These are phyloP conservation scores for Xyliphius kryptos DNA, from an alignment of 2,113 vertebrate genomes.

Conservation along the genomic window DNA sequence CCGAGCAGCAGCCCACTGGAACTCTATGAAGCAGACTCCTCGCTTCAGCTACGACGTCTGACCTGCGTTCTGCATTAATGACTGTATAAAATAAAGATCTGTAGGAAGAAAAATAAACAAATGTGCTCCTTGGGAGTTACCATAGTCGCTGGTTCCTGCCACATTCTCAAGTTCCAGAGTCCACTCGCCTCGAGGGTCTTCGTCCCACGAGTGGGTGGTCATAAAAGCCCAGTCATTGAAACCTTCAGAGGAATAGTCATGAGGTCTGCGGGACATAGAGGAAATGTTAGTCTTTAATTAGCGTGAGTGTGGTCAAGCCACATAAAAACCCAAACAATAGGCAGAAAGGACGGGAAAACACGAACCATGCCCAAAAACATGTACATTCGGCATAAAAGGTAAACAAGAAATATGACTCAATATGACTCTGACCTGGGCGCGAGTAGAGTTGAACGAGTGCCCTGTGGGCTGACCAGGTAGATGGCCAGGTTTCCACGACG, in stretches of 20 bases:
- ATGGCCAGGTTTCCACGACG: slow-evolving; percentile 89
- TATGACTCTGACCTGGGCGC: too few species aligned
- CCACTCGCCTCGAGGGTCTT: slow-evolving; percentile 83
- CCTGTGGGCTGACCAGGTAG: slow-evolving; percentile 84
- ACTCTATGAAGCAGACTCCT: slow-evolving; percentile 2
- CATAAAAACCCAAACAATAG: too few species aligned
- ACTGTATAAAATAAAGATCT: slow-evolving; percentile 3
- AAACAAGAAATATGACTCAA: slow-evolving; percentile 10
- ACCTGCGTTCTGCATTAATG: slow-evolving; percentile 16
- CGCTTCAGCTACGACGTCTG: too few species aligned
- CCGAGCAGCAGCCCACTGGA: not conserved
- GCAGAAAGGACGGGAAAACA: too few species aligned
- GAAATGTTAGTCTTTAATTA: too few species aligned
- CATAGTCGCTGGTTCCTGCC: slow-evolving; percentile 84
- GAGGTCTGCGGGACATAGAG: slow-evolving; percentile 66
- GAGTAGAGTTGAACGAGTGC: slow-evolving; percentile 89
- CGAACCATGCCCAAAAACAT: too few species aligned
- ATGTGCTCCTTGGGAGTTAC: slow-evolving; percentile 60
- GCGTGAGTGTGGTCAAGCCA: too few species aligned
- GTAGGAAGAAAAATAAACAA: not conserved
- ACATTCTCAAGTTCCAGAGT: slow-evolving; percentile 88
- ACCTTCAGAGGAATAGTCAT: slow-evolving; percentile 90
- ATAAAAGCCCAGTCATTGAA: slow-evolving; percentile 99
- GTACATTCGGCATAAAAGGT: too few species aligned
- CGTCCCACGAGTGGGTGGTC: slow-evolving; percentile 96